Percentiles rank a stretch among this genome's conserved stretches.
phyloP scores from a whole-genome alignment of 2,113 vertebrate genomes.

The Aix galericulata region DNA sequence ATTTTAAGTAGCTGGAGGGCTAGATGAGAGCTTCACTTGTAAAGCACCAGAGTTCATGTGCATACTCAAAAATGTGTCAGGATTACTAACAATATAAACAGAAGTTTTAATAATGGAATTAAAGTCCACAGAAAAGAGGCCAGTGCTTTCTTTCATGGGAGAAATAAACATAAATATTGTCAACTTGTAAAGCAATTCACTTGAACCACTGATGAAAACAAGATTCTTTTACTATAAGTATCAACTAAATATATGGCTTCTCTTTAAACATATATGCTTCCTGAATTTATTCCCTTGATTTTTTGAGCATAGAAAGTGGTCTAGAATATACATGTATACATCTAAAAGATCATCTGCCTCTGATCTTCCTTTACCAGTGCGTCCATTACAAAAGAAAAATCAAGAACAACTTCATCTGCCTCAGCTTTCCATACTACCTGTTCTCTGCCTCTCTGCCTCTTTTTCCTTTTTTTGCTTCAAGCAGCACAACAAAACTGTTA shows the following conservation, averaged over 20 bases:
- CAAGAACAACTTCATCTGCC: not conserved
- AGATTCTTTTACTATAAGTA: not conserved
- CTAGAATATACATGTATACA: not conserved
- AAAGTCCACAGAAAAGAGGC: not conserved
- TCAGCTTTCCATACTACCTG: not conserved
- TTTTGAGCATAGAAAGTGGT: not conserved
- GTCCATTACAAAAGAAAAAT: not conserved
- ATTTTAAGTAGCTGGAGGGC: constrained; percentile 9
- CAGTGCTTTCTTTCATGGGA: not conserved
- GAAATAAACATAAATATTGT: not conserved
- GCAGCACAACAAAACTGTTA: not conserved
- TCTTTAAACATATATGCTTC: not conserved
- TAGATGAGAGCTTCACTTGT: not conserved
- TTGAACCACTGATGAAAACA: not conserved
- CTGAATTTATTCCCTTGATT: not conserved
- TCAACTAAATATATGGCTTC: not conserved
- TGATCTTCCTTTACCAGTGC: not conserved
- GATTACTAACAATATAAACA: constrained; percentile 4
- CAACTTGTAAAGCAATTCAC: not conserved
- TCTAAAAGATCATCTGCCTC: not conserved
- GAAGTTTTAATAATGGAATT: constrained; percentile 12
- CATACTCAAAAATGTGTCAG: constrained; percentile 10
- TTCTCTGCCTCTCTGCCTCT: rapidly evolving
- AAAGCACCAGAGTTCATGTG: not conserved
- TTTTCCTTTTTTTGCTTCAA: not conserved